These are phyloP conservation scores for Isaurus tuberculatus DNA, from an alignment of 92 coral and sea anemone genomes.

Conservation along the genomic window DNA sequence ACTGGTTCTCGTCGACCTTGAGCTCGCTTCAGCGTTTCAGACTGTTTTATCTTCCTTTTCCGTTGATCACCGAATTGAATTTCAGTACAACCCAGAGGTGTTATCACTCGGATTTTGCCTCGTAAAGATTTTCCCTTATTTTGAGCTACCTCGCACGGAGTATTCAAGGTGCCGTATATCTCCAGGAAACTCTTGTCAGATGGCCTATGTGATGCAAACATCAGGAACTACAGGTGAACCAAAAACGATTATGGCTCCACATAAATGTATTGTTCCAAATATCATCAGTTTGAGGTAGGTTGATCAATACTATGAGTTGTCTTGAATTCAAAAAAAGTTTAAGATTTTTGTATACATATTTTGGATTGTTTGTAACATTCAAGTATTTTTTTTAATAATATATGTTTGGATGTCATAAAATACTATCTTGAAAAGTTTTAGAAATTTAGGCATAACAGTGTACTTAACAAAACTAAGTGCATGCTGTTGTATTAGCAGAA, in stretches of 20 bases:
- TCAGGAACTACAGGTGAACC: constrained; percentile 97
- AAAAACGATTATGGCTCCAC: constrained; percentile 88
- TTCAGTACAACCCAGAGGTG: neutral
- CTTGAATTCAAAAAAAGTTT: too few relatives aligned
- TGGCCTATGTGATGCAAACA: constrained; percentile 95
- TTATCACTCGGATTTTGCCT: constrained; percentile 9
- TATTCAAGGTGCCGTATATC: neutral
- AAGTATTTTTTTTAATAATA: too few relatives aligned
- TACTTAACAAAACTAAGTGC: too few relatives aligned
- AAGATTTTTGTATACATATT: too few relatives aligned
- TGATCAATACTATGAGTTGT: too few relatives aligned
- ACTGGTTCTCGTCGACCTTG: constrained; percentile 55
- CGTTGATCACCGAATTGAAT: neutral
- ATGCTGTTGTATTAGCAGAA: too few relatives aligned
- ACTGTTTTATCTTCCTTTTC: neutral
- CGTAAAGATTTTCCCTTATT: constrained; percentile 13
- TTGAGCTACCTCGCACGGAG: neutral
- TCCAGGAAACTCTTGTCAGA: constrained; percentile 5
- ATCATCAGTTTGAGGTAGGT: constrained; percentile 69
- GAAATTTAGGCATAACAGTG: too few relatives aligned
- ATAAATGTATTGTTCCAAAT: constrained; percentile 87
- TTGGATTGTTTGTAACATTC: too few relatives aligned
- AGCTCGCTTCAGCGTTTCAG: constrained; percentile 23
- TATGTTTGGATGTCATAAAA: too few relatives aligned
- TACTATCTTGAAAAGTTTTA: too few relatives aligned